Evolutionary conservation across 2,113 vertebrate genomes (phyloP).

Genomic region (Bolborhynchus lineola): DNA sequence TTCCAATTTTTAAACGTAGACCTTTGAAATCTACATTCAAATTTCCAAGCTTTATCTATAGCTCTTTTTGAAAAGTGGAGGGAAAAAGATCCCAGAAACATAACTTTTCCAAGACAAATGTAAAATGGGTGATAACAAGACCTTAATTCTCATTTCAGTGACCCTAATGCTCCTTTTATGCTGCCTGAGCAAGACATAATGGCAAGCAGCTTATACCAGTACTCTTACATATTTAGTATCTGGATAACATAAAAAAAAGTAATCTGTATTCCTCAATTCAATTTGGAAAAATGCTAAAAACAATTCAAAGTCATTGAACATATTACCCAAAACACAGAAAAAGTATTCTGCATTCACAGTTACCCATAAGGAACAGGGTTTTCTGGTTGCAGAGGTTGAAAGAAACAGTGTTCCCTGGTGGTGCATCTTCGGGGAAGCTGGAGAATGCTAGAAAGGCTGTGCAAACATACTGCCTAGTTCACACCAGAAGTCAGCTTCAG

Average conservation of each 20-base stretch:
- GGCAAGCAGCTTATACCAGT: background rate
- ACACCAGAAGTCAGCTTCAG: background rate
- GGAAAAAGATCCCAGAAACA: background rate
- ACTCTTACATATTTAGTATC: background rate
- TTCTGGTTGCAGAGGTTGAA: background rate
- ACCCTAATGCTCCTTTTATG: background rate
- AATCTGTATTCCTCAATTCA: background rate
- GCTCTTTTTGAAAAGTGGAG: background rate
- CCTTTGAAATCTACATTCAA: constrained; percentile 1
- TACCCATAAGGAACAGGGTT: background rate
- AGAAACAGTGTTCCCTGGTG: background rate
- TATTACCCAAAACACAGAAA: background rate
- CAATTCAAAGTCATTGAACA: background rate
- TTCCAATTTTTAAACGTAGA: constrained; percentile 12
- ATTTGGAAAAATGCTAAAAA: background rate
- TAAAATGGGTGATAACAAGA: background rate
- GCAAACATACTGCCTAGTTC: background rate
- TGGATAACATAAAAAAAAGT: background rate
- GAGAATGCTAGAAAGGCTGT: background rate
- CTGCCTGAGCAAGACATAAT: background rate
- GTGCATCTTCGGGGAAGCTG: background rate
- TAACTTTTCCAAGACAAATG: constrained; percentile 15
- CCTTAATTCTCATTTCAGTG: background rate
- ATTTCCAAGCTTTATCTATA: background rate
- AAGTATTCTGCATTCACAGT: background rate